A percentile compares a stretch with the other conserved stretches of the same genome.
Conservation (phyloP, 2,113 vertebrate species). For the Pelmatolapia mariae region DNA sequence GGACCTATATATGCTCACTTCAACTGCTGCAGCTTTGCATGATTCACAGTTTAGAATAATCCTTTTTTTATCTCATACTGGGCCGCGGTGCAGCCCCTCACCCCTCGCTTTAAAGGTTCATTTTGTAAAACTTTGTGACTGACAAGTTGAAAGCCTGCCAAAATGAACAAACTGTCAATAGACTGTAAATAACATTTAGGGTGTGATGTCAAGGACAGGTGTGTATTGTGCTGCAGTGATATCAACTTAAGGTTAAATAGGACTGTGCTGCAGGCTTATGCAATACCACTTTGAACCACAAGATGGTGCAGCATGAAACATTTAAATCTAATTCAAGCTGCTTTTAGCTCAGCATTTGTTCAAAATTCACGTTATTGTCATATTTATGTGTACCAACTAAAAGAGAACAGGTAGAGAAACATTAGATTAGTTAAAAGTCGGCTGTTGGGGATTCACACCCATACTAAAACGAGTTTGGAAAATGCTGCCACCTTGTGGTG, state of each 20-base stretch:
- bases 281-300: neutral
- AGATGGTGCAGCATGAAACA: neutral
- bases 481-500: neutral
- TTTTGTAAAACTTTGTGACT: neutral
- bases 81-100: neutral
- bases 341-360: neutral
- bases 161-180: neutral
- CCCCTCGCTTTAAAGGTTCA: neutral
- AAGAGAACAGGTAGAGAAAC: neutral
- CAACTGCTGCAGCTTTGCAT: neutral
- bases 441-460: neutral
- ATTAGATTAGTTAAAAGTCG: neutral
- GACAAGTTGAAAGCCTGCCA: neutral
- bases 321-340: neutral
- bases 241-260: neutral
- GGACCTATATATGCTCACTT: neutral
- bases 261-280: accelerated
- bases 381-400: neutral
- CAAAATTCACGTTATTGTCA: neutral
- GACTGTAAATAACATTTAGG: neutral
- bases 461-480: neutral
- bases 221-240: neutral
- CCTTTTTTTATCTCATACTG: neutral
- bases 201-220: neutral
- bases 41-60: neutral